Evolutionary conservation across 1,140 invertebrate species (phyloP).

Genomic region (Nephotettix cincticeps): DNA sequence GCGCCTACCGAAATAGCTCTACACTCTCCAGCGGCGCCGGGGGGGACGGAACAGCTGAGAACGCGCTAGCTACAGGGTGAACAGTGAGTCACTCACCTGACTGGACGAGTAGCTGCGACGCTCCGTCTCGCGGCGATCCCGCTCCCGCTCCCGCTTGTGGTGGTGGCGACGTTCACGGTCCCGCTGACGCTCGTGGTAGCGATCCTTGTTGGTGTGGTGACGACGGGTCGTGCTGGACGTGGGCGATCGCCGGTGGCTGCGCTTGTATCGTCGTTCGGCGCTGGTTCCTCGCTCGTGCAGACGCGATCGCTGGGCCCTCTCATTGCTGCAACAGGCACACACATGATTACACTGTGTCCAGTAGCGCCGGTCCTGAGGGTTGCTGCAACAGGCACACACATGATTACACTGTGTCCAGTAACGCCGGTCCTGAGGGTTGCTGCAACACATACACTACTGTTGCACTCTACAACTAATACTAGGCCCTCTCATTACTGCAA

Average conservation of each 20-base stretch:
- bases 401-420: too few relatives aligned
- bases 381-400: too few relatives aligned
- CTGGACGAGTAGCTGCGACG: conserved; percentile 37
- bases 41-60: conserved; percentile 10
- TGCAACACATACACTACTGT: too few relatives aligned
- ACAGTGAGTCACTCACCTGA: conserved; percentile 39
- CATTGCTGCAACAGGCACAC: conserved; percentile 53
- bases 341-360: too few relatives aligned
- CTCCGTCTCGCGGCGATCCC: conserved; percentile 24
- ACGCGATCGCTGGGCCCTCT: conserved; percentile 57
- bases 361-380: too few relatives aligned
- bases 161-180: conserved; percentile 3
- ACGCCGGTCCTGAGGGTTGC: too few relatives aligned
- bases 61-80: background rate
- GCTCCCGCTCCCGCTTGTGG: conserved; percentile 5
- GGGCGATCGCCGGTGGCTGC: conserved; percentile 59
- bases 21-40: background rate
- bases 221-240: conserved; percentile 51
- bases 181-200: background rate
- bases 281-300: conserved; percentile 61
- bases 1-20: conserved; percentile 24
- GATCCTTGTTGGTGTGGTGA: conserved; percentile 36
- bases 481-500: conserved; percentile 58
- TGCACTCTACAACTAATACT: too few relatives aligned
- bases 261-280: conserved; percentile 60